Evolutionary conservation across 2,797 vertebrate species (phyloP).

Genomic region (Poeciliopsis gracilis): DNA sequence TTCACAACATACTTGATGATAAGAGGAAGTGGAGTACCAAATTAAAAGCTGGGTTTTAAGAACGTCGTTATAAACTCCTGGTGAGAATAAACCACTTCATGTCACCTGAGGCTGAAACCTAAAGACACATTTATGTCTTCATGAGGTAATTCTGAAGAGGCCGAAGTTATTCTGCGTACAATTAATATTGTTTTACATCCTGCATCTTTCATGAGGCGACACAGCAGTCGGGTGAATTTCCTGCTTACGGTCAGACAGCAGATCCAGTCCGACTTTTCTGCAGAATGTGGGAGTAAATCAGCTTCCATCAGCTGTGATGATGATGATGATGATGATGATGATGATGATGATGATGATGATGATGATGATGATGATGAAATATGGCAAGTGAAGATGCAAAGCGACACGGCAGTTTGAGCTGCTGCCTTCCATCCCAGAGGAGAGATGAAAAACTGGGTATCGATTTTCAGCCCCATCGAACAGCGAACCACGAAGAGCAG

Average conservation of each 20-base stretch:
- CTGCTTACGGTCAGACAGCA: not conserved
- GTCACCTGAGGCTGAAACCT: not conserved
- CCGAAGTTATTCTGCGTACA: not conserved
- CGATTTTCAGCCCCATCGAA: not conserved
- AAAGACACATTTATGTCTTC: not conserved
- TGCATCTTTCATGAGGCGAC: not conserved
- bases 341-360: not conserved
- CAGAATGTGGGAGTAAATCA: not conserved
- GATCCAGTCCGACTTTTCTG: not conserved
- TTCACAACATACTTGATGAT: no score
- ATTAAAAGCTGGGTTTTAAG: no score
- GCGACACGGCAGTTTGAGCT: not conserved
- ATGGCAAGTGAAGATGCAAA: not conserved
- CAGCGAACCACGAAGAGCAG: not conserved
- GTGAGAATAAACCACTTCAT: no score
- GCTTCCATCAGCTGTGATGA: not conserved
- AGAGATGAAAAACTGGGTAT: not conserved
- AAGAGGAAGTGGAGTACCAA: no score
- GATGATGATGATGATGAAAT: not conserved
- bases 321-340: not conserved
- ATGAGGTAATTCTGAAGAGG: not conserved
- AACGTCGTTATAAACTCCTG: no score
- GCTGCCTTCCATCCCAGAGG: not conserved
- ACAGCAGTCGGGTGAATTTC: not conserved
- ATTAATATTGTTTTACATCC: not conserved